Conservation (phyloP, 2,113 vertebrate species). For the Fregetta grallaria region DNA sequence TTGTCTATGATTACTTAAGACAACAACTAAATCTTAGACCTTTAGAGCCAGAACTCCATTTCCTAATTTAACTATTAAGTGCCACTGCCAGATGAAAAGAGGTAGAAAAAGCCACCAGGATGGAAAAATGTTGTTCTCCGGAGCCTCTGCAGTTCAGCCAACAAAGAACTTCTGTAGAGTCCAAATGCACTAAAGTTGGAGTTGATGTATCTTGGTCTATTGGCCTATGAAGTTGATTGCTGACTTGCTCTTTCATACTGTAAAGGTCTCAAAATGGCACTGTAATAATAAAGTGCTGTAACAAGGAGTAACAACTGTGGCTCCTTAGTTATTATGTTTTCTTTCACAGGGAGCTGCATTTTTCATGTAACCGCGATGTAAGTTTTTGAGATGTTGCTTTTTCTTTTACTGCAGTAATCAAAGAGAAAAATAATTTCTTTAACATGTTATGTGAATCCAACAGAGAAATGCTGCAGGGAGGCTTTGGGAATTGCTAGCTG, state of each 20-base stretch:
- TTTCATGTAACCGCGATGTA: not conserved
- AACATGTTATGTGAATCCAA: conserved; percentile 9
- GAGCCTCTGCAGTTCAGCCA: not conserved
- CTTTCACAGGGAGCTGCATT: not conserved
- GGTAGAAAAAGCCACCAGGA: not conserved
- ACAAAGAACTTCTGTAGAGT: not conserved
- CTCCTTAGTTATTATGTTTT: not conserved
- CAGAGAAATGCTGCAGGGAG: not conserved
- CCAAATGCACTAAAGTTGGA: not conserved
- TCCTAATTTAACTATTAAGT: not conserved
- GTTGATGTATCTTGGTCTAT: not conserved
- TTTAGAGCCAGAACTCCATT: not conserved
- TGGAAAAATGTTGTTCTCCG: not conserved
- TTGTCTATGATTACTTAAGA: not conserved
- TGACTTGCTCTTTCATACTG: not conserved
- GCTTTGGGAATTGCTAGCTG: not conserved
- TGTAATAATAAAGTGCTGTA: not conserved
- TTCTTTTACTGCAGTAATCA: conserved; percentile 46
- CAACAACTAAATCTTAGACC: not conserved
- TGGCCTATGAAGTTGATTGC: not conserved
- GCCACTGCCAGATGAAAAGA: not conserved
- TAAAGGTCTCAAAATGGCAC: not conserved
- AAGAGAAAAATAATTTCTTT: conserved; percentile 31
- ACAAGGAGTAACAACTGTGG: not conserved
- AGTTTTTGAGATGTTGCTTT: not conserved